Evolutionary conservation across 2,113 vertebrate species (phyloP).

Genomic region (Apistogramma diplotaenia): DNA sequence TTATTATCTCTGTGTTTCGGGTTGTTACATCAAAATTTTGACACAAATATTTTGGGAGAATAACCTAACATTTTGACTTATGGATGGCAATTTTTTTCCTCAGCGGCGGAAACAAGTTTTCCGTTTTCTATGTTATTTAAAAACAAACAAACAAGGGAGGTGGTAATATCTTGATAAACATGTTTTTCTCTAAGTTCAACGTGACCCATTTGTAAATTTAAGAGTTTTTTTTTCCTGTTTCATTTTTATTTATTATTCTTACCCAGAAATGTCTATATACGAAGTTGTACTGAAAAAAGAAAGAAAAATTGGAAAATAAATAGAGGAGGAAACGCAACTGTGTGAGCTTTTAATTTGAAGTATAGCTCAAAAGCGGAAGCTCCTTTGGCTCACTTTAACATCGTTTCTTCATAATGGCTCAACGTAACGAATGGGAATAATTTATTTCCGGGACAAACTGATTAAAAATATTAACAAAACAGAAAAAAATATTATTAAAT

Average conservation of each 20-base stretch:
- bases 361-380: not conserved
- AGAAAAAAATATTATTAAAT: not conserved
- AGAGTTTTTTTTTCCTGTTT: not conserved
- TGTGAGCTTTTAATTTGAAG: not conserved
- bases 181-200: too few species aligned
- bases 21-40: not conserved
- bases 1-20: not conserved
- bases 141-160: too few species aligned
- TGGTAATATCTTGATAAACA: too few species aligned
- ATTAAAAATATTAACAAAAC: not conserved
- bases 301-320: too few species aligned
- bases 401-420: not conserved
- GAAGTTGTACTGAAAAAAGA: not conserved
- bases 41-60: not conserved
- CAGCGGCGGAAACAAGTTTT: too few species aligned
- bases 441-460: fast-evolving
- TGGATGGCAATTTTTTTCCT: too few species aligned
- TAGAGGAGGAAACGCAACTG: too few species aligned
- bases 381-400: not conserved
- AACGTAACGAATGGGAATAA: fast-evolving
- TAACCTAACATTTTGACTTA: not conserved
- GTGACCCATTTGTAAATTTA: too few species aligned
- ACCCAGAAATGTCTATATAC: not conserved
- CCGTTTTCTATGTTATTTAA: not conserved
- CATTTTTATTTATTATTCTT: fast-evolving